Percentiles rank a stretch among this genome's conserved stretches.
These are phyloP conservation scores for Oryzias javanicus DNA, from an alignment of 2,113 vertebrate species.

Conservation along the genomic window DNA sequence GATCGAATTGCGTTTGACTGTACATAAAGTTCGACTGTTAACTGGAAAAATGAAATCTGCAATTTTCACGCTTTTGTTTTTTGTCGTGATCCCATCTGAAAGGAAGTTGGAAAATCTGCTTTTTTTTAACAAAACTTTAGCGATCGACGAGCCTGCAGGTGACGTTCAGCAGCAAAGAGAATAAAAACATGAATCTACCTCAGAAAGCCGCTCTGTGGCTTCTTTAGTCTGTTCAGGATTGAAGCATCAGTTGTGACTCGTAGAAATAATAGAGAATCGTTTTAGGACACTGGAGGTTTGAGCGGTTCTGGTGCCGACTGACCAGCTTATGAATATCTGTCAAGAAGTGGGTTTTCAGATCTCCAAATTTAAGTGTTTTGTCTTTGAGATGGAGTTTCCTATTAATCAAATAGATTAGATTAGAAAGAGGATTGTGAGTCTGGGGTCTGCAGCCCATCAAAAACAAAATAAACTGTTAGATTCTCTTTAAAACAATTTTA, in stretches of 20 bases:
- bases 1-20: conserved; percentile 14
- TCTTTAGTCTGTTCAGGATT: too few relatives aligned
- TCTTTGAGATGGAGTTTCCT: too few relatives aligned
- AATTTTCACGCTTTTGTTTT: neutral
- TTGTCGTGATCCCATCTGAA: neutral
- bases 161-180: conserved; percentile 24
- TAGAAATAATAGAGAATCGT: too few relatives aligned
- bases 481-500: conserved; percentile 21
- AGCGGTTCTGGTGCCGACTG: too few relatives aligned
- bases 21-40: too few relatives aligned
- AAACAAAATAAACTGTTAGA: conserved; percentile 32
- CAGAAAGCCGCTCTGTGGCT: conserved; percentile 55
- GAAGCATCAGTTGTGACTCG: neutral
- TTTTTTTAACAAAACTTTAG: conserved; percentile 5
- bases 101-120: neutral
- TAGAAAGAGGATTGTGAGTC: conserved; percentile 17
- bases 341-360: too few relatives aligned
- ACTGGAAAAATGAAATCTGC: neutral
- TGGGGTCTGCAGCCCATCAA: conserved; percentile 15
- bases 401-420: neutral
- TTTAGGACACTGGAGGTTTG: too few relatives aligned
- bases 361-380: too few relatives aligned
- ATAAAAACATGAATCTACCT: conserved; percentile 70
- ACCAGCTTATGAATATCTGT: too few relatives aligned
- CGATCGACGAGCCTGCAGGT: neutral